phyloP scores from a whole-genome alignment of 2,113 vertebrate genomes.

The Lampris incognitus region DNA sequence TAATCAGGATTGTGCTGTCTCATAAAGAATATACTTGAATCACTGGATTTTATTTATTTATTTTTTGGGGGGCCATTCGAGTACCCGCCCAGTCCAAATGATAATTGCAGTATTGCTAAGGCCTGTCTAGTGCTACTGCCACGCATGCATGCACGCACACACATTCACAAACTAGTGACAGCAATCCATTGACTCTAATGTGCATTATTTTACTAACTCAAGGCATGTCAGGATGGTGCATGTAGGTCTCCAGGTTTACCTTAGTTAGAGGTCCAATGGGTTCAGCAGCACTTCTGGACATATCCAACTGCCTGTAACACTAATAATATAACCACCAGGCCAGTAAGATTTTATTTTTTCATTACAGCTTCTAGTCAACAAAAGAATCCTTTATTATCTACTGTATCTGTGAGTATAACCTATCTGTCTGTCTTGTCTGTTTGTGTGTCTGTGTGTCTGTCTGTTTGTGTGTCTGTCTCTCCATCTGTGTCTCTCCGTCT shows the following conservation, averaged over 20 bases:
- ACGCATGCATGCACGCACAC: background rate
- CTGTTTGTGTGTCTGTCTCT: background rate
- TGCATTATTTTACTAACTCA: constrained; percentile 54
- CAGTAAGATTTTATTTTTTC: constrained; percentile 46
- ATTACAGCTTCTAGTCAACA: constrained; percentile 30
- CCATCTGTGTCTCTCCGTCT: constrained; percentile 8
- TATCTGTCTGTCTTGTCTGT: background rate
- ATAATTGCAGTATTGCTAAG: constrained; percentile 73
- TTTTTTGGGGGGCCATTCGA: constrained; percentile 29
- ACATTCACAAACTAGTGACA: constrained; percentile 23
- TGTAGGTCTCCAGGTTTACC: constrained; percentile 32
- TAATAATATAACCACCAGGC: constrained; percentile 32
- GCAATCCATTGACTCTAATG: constrained; percentile 52
- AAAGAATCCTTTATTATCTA: background rate
- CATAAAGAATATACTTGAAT: no score
- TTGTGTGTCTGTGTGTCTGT: constrained; percentile 1
- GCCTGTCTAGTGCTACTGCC: constrained; percentile 44
- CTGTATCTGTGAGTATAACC: constrained; percentile 7
- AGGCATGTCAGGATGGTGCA: constrained; percentile 55
- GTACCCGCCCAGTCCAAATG: constrained; percentile 59
- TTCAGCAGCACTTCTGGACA: constrained; percentile 24
- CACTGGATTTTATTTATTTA: no score
- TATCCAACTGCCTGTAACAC: background rate
- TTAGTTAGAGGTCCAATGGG: constrained; percentile 37
- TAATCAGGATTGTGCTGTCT: no score